phyloP scores from a whole-genome alignment of 2,888 invertebrate genomes.

The Netelia virgata region DNA sequence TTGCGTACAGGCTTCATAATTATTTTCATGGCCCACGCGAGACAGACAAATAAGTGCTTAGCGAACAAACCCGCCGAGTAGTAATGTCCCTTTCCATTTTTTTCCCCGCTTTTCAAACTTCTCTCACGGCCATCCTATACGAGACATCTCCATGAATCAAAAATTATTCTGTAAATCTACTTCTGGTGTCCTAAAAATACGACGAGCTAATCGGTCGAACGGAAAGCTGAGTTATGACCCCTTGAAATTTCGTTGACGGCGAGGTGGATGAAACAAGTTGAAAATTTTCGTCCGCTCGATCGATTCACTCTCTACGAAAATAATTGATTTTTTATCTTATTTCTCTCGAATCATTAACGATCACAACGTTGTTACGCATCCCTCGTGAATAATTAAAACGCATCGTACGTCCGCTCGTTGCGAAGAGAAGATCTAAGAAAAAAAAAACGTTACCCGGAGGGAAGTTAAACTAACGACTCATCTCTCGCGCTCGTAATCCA shows the following conservation, averaged over 20 bases:
- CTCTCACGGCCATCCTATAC: not conserved
- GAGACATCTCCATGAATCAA: too few species aligned
- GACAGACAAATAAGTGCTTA: not conserved
- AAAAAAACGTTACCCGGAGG: constrained; percentile 11
- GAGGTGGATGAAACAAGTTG: not conserved
- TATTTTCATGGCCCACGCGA: constrained; percentile 72
- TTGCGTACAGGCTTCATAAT: constrained; percentile 74
- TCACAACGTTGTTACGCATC: not conserved
- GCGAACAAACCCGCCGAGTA: not conserved
- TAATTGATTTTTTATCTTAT: not conserved
- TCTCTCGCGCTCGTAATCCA: constrained; percentile 52
- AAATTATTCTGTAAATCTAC: too few species aligned
- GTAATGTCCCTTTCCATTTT: not conserved
- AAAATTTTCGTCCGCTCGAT: too few species aligned
- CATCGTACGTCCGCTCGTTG: constrained; percentile 13
- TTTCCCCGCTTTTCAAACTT: not conserved
- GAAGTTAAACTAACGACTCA: constrained; percentile 48
- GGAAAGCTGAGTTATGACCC: too few species aligned
- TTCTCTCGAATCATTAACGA: constrained; percentile 2
- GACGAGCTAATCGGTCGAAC: too few species aligned
- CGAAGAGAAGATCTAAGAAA: not conserved
- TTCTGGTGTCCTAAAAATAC: too few species aligned
- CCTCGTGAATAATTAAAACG: constrained; percentile 32
- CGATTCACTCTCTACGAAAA: too few species aligned
- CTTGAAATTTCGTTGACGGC: not conserved